phyloP scores from a whole-genome alignment of 2,113 vertebrate genomes.

The Tyrannus savana region DNA sequence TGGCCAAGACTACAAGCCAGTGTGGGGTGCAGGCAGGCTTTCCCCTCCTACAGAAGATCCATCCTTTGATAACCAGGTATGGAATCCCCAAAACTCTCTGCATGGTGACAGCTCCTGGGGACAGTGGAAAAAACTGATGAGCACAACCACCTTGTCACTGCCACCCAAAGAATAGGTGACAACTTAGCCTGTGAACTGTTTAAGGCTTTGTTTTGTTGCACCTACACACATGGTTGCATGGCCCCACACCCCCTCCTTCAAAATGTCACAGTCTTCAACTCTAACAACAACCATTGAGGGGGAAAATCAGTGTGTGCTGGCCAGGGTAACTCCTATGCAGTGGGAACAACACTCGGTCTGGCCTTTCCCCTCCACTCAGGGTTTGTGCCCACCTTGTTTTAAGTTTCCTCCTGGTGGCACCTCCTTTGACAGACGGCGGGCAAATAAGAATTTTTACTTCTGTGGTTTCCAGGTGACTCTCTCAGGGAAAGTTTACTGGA shows the following conservation, averaged over 20 bases:
- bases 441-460: not conserved
- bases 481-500: conserved; percentile 60
- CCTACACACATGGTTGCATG: not conserved
- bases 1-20: not conserved
- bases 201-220: conserved; percentile 9
- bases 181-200: not conserved
- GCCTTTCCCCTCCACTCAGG: not conserved
- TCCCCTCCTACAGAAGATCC: conserved; percentile 56
- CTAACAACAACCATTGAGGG: not conserved
- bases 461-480: conserved; percentile 60
- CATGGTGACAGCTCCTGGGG: not conserved
- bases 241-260: not conserved
- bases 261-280: conserved; percentile 22
- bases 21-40: conserved; percentile 31
- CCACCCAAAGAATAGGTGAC: not conserved
- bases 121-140: conserved; percentile 41
- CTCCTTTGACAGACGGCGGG: not conserved
- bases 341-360: not conserved
- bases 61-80: conserved; percentile 3
- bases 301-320: not conserved
- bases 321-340: not conserved
- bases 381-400: not conserved
- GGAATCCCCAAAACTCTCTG: conserved; percentile 52
- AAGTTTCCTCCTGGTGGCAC: not conserved
- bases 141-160: not conserved